Evolutionary conservation across 2,113 vertebrate species (phyloP).

Genomic region (Tor tambroides): DNA sequence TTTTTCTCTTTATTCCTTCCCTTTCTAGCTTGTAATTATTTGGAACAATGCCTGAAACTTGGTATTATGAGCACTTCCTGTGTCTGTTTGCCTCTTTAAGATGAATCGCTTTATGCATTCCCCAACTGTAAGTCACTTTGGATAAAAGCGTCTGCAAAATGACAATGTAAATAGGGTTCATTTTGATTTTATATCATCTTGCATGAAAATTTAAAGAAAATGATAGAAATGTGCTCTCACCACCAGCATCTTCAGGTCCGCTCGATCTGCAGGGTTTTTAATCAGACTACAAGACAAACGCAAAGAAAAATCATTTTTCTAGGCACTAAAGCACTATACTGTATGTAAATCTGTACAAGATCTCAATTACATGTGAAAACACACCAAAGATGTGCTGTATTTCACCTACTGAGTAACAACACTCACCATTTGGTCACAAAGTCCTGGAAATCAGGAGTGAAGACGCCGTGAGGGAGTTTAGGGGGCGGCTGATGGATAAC

Average conservation of each 20-base stretch:
- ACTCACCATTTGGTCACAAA: constrained; percentile 80
- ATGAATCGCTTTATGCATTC: no score
- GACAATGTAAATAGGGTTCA: neutral
- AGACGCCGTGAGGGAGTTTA: constrained; percentile 90
- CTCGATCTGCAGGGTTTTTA: constrained; percentile 95
- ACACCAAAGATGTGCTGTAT: neutral
- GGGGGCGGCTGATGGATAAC: constrained; percentile 85
- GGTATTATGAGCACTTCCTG: no score
- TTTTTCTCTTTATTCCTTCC: no score
- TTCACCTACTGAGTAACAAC: neutral
- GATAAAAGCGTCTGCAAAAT: no score
- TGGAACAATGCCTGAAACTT: no score
- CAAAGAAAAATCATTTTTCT: no score
- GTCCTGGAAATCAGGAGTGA: constrained; percentile 95
- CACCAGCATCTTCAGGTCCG: constrained; percentile 95
- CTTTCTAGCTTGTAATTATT: no score
- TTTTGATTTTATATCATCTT: neutral
- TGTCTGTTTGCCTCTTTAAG: no score
- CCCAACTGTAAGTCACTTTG: no score
- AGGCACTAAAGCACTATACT: no score
- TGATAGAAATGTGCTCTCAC: constrained; percentile 74
- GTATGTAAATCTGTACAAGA: no score
- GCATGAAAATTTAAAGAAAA: neutral
- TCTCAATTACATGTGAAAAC: neutral
- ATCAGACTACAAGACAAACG: constrained; percentile 82